Evolutionary conservation across 1,140 invertebrate species (phyloP).

Genomic region (Hetaerina americana): DNA sequence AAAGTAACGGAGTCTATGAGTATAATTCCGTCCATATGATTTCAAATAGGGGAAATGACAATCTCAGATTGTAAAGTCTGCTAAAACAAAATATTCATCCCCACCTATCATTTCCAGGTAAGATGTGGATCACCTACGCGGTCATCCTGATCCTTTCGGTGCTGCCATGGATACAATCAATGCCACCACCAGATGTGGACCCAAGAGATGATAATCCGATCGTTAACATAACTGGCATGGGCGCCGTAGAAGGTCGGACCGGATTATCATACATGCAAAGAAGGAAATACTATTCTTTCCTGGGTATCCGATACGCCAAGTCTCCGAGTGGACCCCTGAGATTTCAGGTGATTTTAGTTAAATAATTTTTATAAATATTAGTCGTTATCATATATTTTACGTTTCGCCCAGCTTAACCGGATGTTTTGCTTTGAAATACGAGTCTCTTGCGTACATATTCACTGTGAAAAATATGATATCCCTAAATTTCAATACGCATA

Average conservation of each 20-base stretch:
- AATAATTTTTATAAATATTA: neutral
- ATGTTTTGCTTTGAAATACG: neutral
- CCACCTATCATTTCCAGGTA: too few relatives aligned
- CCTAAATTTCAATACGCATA: neutral
- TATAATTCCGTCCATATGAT: too few relatives aligned
- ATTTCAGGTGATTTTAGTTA: neutral
- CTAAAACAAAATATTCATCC: too few relatives aligned
- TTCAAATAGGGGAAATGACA: too few relatives aligned
- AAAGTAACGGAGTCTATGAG: too few relatives aligned
- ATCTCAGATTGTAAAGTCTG: too few relatives aligned
- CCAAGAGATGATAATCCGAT: neutral
- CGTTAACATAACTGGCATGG: neutral
- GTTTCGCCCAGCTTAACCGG: neutral
- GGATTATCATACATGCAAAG: neutral
- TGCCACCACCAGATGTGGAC: too few relatives aligned
- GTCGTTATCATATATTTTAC: neutral
- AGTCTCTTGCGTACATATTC: neutral
- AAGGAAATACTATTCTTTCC: neutral
- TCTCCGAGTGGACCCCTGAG: neutral
- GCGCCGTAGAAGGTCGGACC: neutral
- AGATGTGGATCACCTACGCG: too few relatives aligned
- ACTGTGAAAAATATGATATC: neutral
- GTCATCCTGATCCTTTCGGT: too few relatives aligned
- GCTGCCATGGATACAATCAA: too few relatives aligned
- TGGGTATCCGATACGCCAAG: neutral